Percentiles rank a stretch among this genome's conserved stretches.
phyloP scores from a whole-genome alignment of 2,113 vertebrate genomes.

The Nothobranchius furzeri region DNA sequence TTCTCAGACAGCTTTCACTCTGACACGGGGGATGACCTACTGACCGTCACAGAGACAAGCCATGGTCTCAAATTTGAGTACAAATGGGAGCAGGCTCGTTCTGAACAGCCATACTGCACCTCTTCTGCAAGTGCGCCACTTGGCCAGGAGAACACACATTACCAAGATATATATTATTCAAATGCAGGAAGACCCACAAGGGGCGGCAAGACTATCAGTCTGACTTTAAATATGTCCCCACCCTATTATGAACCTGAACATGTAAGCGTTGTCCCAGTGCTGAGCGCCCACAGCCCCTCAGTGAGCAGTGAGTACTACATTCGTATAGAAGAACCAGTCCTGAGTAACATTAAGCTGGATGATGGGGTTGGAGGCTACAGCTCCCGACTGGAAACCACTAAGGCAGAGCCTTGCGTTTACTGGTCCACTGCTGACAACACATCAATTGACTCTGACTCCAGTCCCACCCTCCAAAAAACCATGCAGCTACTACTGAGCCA shows the following conservation, averaged over 20 bases:
- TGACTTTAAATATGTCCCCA: conserved; percentile 83
- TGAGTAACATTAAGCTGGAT: conserved; percentile 83
- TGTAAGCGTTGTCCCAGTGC: conserved; percentile 88
- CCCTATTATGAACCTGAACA: conserved; percentile 86
- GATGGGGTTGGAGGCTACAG: conserved; percentile 79
- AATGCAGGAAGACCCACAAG: conserved; percentile 61
- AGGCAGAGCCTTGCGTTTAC: conserved; percentile 60
- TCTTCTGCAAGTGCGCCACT: conserved; percentile 78
- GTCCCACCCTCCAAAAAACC: conserved; percentile 78
- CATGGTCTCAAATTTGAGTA: conserved; percentile 97
- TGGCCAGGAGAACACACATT: conserved; percentile 83
- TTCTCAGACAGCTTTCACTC: conserved; percentile 90
- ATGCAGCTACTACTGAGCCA: conserved; percentile 84
- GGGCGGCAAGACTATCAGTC: conserved; percentile 70
- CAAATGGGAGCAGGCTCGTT: conserved; percentile 90
- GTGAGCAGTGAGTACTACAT: conserved; percentile 97
- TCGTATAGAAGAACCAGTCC: conserved; percentile 89
- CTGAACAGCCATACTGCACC: conserved; percentile 81
- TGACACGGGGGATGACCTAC: conserved; percentile 88
- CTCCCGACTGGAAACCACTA: conserved; percentile 69
- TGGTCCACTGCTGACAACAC: conserved; percentile 71
- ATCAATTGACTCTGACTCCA: conserved; percentile 77
- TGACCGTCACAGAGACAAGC: conserved; percentile 95
- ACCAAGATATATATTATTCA: conserved; percentile 88
- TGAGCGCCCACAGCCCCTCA: conserved; percentile 94